These are phyloP conservation scores for Lytechinus pictus DNA, from an alignment of 35 echinoderm and acorn worm genomes.

Conservation along the genomic window DNA sequence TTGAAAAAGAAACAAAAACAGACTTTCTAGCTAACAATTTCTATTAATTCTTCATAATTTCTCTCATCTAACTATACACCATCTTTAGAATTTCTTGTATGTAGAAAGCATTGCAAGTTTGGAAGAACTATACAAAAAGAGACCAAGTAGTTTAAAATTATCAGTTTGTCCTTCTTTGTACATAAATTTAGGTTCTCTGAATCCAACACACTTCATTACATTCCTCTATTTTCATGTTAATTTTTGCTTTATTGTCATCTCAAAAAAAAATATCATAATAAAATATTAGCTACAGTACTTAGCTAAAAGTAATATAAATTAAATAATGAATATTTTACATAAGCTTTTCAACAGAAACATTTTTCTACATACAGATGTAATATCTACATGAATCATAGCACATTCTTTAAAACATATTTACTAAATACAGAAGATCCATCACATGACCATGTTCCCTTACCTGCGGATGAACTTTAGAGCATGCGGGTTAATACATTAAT, in stretches of 20 bases:
- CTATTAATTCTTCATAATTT: neutral
- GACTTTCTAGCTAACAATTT: neutral
- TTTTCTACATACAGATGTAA: conserved; percentile 5
- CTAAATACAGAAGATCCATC: neutral
- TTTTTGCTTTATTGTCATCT: neutral
- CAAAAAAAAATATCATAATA: neutral
- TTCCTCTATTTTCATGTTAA: neutral
- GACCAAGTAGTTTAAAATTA: neutral
- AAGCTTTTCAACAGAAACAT: neutral
- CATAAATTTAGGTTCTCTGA: neutral
- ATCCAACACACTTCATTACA: neutral
- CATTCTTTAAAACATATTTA: neutral
- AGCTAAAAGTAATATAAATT: conserved; percentile 15
- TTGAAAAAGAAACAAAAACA: conserved; percentile 9
- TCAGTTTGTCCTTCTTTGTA: neutral
- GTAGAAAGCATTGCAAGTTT: neutral
- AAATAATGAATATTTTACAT: neutral
- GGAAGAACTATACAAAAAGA: conserved; percentile 11
- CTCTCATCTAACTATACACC: neutral
- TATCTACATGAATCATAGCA: conserved; percentile 19
- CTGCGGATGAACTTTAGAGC: neutral
- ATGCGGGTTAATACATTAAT: neutral
- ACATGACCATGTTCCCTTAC: neutral
- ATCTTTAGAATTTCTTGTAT: neutral
- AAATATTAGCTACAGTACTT: neutral